Percentiles rank a stretch among this genome's conserved stretches.
These are phyloP conservation scores for Phalacrocorax carbo DNA, from an alignment of 2,113 vertebrate genomes.

Conservation along the genomic window DNA sequence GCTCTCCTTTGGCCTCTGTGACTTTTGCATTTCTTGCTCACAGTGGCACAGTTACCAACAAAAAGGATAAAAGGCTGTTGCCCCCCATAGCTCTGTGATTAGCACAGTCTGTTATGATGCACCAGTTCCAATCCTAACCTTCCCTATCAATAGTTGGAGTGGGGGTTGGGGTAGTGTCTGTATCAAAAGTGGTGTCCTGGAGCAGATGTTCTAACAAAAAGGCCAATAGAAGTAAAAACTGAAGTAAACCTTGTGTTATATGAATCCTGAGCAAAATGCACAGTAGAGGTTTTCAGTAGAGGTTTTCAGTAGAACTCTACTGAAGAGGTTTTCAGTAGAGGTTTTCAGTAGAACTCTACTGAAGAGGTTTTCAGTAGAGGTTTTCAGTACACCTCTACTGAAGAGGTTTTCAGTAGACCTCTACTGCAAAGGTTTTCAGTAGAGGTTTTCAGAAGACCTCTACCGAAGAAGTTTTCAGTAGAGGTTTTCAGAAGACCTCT, in stretches of 20 bases:
- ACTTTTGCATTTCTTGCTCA: not conserved
- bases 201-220: not conserved
- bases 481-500: no score
- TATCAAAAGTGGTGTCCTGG: not conserved
- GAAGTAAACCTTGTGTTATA: not conserved
- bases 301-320: no score
- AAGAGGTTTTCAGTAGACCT: no score
- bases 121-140: not conserved
- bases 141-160: not conserved
- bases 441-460: no score
- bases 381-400: no score
- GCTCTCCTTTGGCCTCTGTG: not conserved
- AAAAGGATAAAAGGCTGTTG: not conserved
- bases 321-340: no score
- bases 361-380: no score
- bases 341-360: no score
- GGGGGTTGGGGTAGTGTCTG: no score
- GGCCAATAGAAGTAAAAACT: not conserved
- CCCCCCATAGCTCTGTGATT: not conserved
- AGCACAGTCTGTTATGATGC: not conserved
- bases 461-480: no score
- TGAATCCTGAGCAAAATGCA: not conserved
- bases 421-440: no score
- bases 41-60: not conserved
- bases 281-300: not conserved